Evolutionary conservation across 2,113 vertebrate species (phyloP), one percentile per base, ranked within the genome.

Genomic region (Leucopsar rothschildi): DNA sequence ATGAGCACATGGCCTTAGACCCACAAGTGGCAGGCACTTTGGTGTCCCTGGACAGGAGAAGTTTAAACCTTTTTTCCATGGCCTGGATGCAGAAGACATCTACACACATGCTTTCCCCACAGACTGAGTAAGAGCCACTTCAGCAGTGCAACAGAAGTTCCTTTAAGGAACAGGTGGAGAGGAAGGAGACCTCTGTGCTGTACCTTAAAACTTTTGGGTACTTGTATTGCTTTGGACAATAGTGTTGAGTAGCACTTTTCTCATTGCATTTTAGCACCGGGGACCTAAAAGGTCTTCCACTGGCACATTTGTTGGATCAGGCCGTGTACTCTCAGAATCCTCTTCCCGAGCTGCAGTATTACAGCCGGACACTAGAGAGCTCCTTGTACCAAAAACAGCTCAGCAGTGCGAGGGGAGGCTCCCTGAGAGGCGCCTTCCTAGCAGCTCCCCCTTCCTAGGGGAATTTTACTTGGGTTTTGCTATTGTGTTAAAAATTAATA

Each of bases 321-420:
- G 22, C 2, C 40, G 15, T 25, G 33, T 27, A 31, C 42, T 47
- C 42, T 1, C 0, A 40, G 42, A 64, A 45, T 25, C 73, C 12
- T 61, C 50, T 21, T 59, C 39, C 49, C 22, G 49, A 60, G 8
- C 44, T 95, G 93, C 88, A 93, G 37, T 95, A 72, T 70, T 71
- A 5, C 40, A 85, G 5, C 15, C 20, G 80, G 68, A 56, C 92
- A 44, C 90, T 90, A 95, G 93, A 87, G 95, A 92, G 95, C 96
- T 96, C 96, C 92, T 95, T 86, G 37, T 57, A 92, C 93, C 90
- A 60, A 82, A 87, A 66, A 52, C 77, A 42, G 72, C 60, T 52
- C 55, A 37, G 78, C 73, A 37, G 6, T 0, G 40, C 1, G 1
- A 78, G 44, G 49, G 33, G 61, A 86, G 39, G 33, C 37, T 86